Evolutionary conservation across 2,113 vertebrate genomes (phyloP).

Genomic region (Apus apus): DNA sequence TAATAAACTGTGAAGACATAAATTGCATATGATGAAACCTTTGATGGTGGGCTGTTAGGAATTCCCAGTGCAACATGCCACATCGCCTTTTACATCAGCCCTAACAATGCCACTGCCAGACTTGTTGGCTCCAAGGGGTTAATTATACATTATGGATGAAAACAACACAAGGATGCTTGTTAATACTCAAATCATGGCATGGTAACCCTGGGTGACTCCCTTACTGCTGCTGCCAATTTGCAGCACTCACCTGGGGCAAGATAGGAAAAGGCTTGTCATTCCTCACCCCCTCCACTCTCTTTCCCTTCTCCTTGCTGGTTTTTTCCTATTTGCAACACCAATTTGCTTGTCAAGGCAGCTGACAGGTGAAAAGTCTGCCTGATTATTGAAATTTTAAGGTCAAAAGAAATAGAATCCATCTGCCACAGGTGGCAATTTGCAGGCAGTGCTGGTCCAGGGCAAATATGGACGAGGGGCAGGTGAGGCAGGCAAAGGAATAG

Average conservation of each 20-base stretch:
- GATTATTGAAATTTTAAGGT: constrained; percentile 13
- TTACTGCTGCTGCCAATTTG: constrained; percentile 37
- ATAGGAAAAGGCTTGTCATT: constrained; percentile 44
- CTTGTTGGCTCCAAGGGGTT: constrained; percentile 63
- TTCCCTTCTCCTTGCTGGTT: neutral
- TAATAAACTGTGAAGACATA: constrained; percentile 46
- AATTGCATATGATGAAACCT: constrained; percentile 60
- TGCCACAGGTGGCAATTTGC: neutral
- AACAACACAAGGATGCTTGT: constrained; percentile 46
- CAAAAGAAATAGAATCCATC: constrained; percentile 10
- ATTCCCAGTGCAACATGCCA: constrained; percentile 36
- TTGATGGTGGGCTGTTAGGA: constrained; percentile 62
- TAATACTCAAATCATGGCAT: constrained; percentile 24
- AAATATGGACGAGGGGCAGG: neutral
- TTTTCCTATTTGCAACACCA: constrained; percentile 2
- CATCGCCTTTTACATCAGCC: constrained; percentile 6
- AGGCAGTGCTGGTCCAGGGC: neutral
- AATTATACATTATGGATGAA: constrained; percentile 46
- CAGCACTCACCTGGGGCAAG: constrained; percentile 49
- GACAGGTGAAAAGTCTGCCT: constrained; percentile 49
- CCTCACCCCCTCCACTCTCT: neutral
- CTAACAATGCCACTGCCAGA: constrained; percentile 40
- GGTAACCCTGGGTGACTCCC: constrained; percentile 33
- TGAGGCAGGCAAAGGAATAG: neutral
- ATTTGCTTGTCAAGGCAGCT: constrained; percentile 40